Base-by-base conservation (phyloP, 2,888 invertebrate species). In the Bellardia pandia region DNA sequence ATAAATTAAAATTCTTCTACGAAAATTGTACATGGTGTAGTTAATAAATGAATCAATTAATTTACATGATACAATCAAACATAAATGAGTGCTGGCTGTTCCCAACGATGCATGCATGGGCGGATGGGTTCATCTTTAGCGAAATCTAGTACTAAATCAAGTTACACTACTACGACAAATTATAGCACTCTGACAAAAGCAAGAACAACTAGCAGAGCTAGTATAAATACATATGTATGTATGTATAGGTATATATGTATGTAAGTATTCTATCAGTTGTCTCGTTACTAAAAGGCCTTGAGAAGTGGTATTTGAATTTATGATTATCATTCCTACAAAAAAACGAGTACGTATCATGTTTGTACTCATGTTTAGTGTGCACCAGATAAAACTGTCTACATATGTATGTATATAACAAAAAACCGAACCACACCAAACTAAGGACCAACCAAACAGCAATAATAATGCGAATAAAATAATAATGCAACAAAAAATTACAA, bases 281-380 rank as follows among this genome's bases (percentile, higher is more conserved):
- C 71, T 77, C 56, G 48, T 78, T 84, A 84, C 84, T 84, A 13
- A 78, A 72, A 45, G 68, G 48, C 77, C 72, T 78, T 72, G 83
- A 84, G 58, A 58, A 71, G 64, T 83, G 76, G 83, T 45, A 53
- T 77, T 62, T 62, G 14, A 77, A 51, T 51, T 69, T 33, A 69
- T 76, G 42, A 71, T 62, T 42, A 48, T 48, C 60, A 48, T 37
- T 37, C 16, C 51, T 69, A 30, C 40, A 23, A 45, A 42, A 2
- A 45, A 11, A 42, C 33, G 13, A 16, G 16, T 16, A 62, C 14
- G 33, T 33, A 33, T 37, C 16, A 64, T 40, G 40, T 62, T 14
- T n/a, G 60, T 37, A 37, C 14, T n/a, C 37, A 37, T n/a, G 5
- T 58, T 11, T 56, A 53, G 30, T 74, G 23, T 45, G 51, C 30